phyloP scores from a whole-genome alignment of 1,140 invertebrate species.

The Chlorops oryzae region DNA sequence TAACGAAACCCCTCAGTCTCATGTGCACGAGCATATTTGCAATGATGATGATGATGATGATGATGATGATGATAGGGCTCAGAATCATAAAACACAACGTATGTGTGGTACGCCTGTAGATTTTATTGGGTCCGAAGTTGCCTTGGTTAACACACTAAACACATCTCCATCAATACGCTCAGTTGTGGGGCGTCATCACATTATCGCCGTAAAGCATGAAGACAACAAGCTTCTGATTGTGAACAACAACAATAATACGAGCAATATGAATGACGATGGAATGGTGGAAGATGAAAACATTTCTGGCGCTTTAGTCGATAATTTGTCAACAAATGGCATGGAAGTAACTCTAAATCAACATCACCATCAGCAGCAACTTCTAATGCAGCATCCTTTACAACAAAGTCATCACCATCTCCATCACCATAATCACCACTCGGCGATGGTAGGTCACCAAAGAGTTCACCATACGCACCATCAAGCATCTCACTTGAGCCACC shows the following conservation, averaged over 20 bases:
- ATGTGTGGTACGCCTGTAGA: constrained; percentile 27
- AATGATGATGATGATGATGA: not conserved
- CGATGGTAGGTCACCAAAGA: constrained; percentile 14
- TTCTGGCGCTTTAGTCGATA: constrained; percentile 18
- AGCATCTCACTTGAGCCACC: constrained; percentile 16
- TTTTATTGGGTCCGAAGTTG: constrained; percentile 30
- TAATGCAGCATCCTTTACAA: constrained; percentile 23
- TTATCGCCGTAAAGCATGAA: constrained; percentile 32
- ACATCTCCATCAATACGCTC: constrained; percentile 15
- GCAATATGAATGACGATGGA: constrained; percentile 5
- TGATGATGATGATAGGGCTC: constrained; percentile 27
- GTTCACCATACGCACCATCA: constrained; percentile 18
- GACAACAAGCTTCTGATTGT: constrained; percentile 33
- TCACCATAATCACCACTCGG: constrained; percentile 5
- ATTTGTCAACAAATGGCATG: constrained; percentile 31
- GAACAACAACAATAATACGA: constrained; percentile 17
- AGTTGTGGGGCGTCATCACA: constrained; percentile 16
- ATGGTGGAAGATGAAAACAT: not conserved
- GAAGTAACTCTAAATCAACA: constrained; percentile 38
- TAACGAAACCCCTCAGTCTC: constrained; percentile 35
- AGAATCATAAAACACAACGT: constrained; percentile 14
- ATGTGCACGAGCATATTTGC: constrained; percentile 35
- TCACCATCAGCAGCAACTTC: constrained; percentile 26
- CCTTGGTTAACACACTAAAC: constrained; percentile 30
- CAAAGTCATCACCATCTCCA: constrained; percentile 14